Conservation (phyloP, 2,797 vertebrate species). For the Pangasius macronema region DNA sequence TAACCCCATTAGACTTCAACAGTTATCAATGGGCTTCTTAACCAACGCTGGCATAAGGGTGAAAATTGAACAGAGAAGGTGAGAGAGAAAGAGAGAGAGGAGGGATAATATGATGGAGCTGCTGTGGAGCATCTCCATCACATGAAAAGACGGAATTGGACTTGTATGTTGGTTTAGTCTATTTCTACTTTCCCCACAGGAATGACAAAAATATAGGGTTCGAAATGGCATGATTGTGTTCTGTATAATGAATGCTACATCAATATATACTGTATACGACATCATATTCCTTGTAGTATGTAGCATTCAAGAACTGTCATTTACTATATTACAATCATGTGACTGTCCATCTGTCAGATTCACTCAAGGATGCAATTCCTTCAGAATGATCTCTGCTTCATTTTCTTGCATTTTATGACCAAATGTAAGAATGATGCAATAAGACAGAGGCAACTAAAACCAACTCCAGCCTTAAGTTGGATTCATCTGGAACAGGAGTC, state of each 20-base stretch:
- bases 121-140: neutral
- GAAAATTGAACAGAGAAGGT: slow-evolving; percentile 41
- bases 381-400: neutral
- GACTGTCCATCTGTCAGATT: neutral
- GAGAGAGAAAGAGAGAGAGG: neutral
- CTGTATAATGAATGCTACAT: neutral
- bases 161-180: neutral
- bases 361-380: neutral
- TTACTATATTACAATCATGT: neutral
- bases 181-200: neutral
- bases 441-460: neutral
- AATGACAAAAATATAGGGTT: neutral
- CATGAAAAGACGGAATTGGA: neutral
- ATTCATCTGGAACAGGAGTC: neutral
- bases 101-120: neutral
- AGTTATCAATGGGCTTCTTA: slow-evolving; percentile 42
- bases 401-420: neutral
- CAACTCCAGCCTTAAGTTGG: neutral
- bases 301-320: neutral
- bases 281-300: neutral
- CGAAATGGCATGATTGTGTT: neutral
- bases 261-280: neutral
- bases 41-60: slow-evolving; percentile 44
- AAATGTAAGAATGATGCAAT: neutral
- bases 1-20: slow-evolving; percentile 49